Evolutionary conservation across 2,113 vertebrate species (phyloP), one percentile per base, ranked within the genome.

Genomic region (Sarotherodon lohbergeri): DNA sequence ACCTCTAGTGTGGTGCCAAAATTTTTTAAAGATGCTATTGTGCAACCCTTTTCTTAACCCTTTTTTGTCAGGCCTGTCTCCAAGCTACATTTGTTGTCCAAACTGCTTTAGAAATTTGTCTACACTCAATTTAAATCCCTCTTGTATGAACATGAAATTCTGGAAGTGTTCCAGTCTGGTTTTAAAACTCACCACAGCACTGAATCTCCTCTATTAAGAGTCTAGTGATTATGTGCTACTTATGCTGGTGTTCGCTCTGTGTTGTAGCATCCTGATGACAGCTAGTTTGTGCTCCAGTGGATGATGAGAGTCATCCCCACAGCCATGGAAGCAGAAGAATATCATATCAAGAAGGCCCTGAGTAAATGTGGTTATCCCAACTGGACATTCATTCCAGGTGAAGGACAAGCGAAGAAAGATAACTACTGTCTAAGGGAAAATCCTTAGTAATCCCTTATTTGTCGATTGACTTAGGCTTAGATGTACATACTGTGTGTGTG

Each of bases 31-130:
- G 19, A 4, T 24, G 63, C 36, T 68, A 39, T 68, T 0, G 19
- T 68, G n/a, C n/a, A 71, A 9, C n/a, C 7, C 7, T 66, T 36
- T 36, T 39, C 10, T 66, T n/a, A 12, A 66, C 61, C 2, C n/a
- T 68, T 68, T n/a, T 22, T 22, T 71, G 57, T 68, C 19, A 0
- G 0, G n/a, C n/a, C 11, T 36, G 19, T 41, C n/a, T 71, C n/a
- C 36, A 71, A 71, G n/a, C 0, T 43, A 43, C n/a, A 0, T 41
- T 71, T 71, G 4, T 71, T 71, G 66, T 1, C 63, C 41, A 68
- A 68, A 68, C 32, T 63, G 32, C 36, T 39, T 13, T 13, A 41
- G 41, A 43, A 2, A 4, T 9, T 9, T 71, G 63, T 71, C 36
- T 24, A 41, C 12, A 16, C 19, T 14, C 7, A 43, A 19, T 41